Evolutionary conservation across 2,797 vertebrate species (phyloP).

Genomic region (Lophius americanus): DNA sequence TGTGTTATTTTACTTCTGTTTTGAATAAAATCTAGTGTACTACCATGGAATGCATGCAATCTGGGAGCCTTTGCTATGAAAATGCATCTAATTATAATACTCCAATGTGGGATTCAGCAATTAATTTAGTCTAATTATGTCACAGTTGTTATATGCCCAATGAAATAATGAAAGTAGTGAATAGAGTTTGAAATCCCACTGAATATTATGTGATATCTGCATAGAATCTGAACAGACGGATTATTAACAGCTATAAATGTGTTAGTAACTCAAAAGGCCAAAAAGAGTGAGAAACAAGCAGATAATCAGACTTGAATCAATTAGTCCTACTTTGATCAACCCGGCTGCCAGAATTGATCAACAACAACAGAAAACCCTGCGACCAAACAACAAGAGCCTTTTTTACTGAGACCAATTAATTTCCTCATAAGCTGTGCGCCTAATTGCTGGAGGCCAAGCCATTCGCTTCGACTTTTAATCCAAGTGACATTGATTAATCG

Average conservation of each 20-base stretch:
- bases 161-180: not conserved
- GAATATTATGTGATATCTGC: not conserved
- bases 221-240: conserved; percentile 1
- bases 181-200: too few relatives aligned
- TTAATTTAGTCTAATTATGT: too few relatives aligned
- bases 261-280: conserved; percentile 56
- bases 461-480: conserved; percentile 78
- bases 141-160: too few relatives aligned
- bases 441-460: conserved; percentile 73
- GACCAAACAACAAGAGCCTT: conserved; percentile 64
- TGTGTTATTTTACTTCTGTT: not conserved
- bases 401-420: conserved; percentile 73
- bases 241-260: conserved; percentile 14
- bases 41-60: conserved; percentile 12
- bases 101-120: not conserved
- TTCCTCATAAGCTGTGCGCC: conserved; percentile 63
- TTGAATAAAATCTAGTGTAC: not conserved
- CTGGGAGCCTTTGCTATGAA: not conserved
- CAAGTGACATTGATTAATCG: conserved; percentile 75
- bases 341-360: conserved; percentile 77
- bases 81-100: not conserved
- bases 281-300: conserved; percentile 75
- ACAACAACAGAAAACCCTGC: conserved; percentile 60
- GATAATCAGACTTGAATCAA: conserved; percentile 83
- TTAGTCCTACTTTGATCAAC: conserved; percentile 82